Base-by-base conservation (phyloP, 2,797 vertebrate species). In the Urocyon cinereoargenteus region DNA sequence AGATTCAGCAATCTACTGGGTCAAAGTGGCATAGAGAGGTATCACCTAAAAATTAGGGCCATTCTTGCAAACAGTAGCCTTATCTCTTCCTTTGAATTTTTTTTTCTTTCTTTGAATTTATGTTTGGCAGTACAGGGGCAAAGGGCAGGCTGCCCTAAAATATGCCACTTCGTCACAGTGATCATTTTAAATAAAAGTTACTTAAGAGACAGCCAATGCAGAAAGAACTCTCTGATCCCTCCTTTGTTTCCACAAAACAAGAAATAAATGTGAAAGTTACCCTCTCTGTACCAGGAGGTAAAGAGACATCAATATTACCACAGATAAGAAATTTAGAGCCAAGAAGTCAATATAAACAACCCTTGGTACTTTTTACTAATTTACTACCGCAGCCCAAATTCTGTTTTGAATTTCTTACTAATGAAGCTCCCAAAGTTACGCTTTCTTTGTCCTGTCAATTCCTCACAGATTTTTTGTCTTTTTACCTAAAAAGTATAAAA, bases 31-130 rank as follows among this genome's bases (percentile, higher is more conserved):
- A 64, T 83, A 24, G n/a, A 86, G 15, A 85, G 28, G 92, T 83
- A 85, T 6, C 14, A 91, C 15, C 70, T 64, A 82, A 96, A 95
- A 94, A 28, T 91, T 77, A 97, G 15, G 91, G 31, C 19, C 9
- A 84, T 9, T 85, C 53, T 95, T 68, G 14, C 31, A 92, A 87
- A 51, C 36, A 83, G 31, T 18, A 78, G 70, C 24, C 12, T 92
- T 90, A 21, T 66, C 18, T 81, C 31, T 53, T 34, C 87, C 49
- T 87, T 45, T 68, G 19, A 90, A 88, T 62, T 90, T 87, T 45
- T 40, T 45, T 45, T 45, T 81, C 31, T 53, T 34, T 90, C 49
- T 87, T 51, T 68, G 19, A 90, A 93, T 62, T 92, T 87, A 64
- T 4, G 5, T 49, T 96, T 87, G 31, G 15, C 57, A 79, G 40